Evolutionary conservation across 2,888 invertebrate genomes (phyloP).

Genomic region (Aporophyla lueneburgensis): DNA sequence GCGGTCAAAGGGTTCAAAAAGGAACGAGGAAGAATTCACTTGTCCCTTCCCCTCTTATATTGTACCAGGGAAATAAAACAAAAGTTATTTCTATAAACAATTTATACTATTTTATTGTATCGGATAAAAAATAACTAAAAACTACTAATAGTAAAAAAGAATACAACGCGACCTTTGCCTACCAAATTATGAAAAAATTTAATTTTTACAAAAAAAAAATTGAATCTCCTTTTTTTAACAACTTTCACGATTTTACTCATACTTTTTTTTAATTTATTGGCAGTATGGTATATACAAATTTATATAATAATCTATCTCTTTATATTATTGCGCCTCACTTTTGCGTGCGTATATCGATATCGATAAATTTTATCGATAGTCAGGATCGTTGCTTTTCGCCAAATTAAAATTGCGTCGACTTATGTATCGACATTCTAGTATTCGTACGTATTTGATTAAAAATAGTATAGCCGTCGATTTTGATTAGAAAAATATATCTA

Average conservation of each 20-base stretch:
- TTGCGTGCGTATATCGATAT: constrained; percentile 53
- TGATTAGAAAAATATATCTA: constrained; percentile 63
- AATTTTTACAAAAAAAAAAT: constrained; percentile 59
- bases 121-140: constrained; percentile 88
- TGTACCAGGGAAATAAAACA: constrained; percentile 62
- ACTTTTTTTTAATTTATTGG: constrained; percentile 56
- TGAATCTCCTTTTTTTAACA: constrained; percentile 49
- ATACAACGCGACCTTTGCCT: constrained; percentile 65
- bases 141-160: constrained; percentile 79
- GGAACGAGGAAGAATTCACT: background rate
- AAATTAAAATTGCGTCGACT: constrained; percentile 50
- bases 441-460: constrained; percentile 42
- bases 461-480: constrained; percentile 57
- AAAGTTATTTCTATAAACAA: constrained; percentile 67
- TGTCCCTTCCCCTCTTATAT: background rate
- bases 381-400: constrained; percentile 15
- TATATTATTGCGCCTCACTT: constrained; percentile 48
- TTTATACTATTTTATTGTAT: constrained; percentile 79
- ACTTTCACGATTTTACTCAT: constrained; percentile 56
- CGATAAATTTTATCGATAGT: constrained; percentile 46
- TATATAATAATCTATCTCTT: constrained; percentile 63
- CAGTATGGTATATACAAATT: constrained; percentile 69
- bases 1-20: background rate
- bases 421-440: constrained; percentile 26
- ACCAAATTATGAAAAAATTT: constrained; percentile 61